Base-by-base conservation (phyloP, 92 coral and sea anemone genomes). In the Epizoanthus scotinus region DNA sequence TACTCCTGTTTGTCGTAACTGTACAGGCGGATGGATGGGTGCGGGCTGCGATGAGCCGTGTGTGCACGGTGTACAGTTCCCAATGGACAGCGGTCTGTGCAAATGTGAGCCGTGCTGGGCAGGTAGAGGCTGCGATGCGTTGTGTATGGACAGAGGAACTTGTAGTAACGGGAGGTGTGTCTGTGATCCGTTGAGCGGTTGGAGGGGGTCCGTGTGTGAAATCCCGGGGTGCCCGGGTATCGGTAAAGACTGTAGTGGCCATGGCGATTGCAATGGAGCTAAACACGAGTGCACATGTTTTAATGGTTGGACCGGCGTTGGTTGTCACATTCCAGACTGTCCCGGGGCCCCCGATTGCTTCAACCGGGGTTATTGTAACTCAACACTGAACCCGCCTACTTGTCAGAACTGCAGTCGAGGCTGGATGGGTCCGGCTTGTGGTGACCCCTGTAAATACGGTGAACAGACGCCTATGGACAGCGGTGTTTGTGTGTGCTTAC, bases 221-320 rank as follows among this genome's bases (percentile, higher is more conserved):
- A 91, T 95, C 29, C 99, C 99, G 6, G 99, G 99, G 8, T 95
- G 99, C 70, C 99, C 99, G 18, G 99, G 99, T 25, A 63, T 87
- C 22, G 87, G 80, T 24, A 63, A 72, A 44, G 99, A 95, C 73
- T 95, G 99, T 78, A 91, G 91, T 64, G 98, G 99, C 38, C 86
- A 95, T 63, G 99, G 99, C 19, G 96, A 95, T 40, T 95, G 99
- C 27, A 94, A 95, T 67, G 94, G 98, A 52, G 98, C 94, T 34
- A 90, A 85, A 18, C 98, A 93, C 47, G 77, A 82, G 69, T 95
- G 99, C 86, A 83, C 96, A 0, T 95, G 99, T 61, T 83, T 86
- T 60, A 92, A 88, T 52, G 99, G 99, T 8, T 95, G 99, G 99
- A 85, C 99, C 25, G 99, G 99, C 18, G 18, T 87, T 25, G 98